A percentile compares a stretch with the other conserved stretches of the same genome.
phyloP scores from a whole-genome alignment of 2,797 vertebrate species.

The Periophthalmus magnuspinnatus region DNA sequence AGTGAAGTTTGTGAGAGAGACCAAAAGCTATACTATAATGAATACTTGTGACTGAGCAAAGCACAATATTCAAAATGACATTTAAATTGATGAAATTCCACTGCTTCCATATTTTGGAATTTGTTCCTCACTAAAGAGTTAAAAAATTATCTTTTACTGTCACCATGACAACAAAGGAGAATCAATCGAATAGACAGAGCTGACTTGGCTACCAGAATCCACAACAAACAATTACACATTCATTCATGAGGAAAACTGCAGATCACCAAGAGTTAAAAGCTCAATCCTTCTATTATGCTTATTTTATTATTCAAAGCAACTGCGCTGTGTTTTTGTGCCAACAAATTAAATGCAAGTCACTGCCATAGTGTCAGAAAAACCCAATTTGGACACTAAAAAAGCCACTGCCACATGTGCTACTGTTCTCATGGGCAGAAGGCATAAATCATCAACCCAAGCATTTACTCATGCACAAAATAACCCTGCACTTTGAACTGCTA shows the following conservation, averaged over 20 bases:
- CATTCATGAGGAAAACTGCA: conserved; percentile 1
- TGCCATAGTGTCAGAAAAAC: not conserved
- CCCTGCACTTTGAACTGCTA: conserved; percentile 15
- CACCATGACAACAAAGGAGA: conserved; percentile 1
- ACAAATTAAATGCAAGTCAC: not conserved
- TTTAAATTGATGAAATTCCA: conserved; percentile 6
- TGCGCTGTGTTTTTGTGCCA: not conserved
- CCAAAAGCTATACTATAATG: not conserved
- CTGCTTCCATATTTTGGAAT: not conserved
- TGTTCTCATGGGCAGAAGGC: not conserved
- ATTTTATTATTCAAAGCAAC: not conserved
- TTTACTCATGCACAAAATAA: conserved; percentile 8
- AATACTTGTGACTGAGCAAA: conserved; percentile 6
- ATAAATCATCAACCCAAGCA: conserved; percentile 9
- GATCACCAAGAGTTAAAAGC: conserved; percentile 5
- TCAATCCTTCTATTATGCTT: not conserved
- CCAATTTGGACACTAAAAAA: not conserved
- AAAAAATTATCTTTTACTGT: not conserved
- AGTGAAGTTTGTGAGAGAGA: conserved; percentile 15
- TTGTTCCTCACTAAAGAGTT: not conserved
- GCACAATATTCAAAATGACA: not conserved
- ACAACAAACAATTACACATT: conserved; percentile 1
- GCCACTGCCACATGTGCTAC: not conserved
- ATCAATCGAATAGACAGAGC: not conserved
- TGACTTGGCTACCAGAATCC: not conserved